Percentiles rank a stretch among this genome's conserved stretches.
Conservation (phyloP, 2,888 invertebrate genomes). For the Leptinotarsa peninsularis region DNA sequence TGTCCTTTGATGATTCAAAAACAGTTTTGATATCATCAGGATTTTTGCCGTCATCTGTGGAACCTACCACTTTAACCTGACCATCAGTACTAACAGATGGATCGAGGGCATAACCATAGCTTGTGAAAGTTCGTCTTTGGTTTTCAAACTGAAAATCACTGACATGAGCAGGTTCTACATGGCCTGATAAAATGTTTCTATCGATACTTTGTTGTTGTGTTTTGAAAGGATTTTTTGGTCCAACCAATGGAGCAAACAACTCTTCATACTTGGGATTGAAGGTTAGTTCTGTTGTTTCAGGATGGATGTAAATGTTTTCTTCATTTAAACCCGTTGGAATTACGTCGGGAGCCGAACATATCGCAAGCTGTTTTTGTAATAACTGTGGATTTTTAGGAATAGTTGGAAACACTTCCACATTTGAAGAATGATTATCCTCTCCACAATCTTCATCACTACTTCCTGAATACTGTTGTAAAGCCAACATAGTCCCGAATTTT, state of each 20-base stretch:
- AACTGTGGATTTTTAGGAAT: conserved; percentile 65
- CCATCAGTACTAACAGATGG: conserved; percentile 80
- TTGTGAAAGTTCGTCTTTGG: conserved; percentile 92
- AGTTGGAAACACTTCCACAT: conserved; percentile 14
- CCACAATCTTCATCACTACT: conserved; percentile 75
- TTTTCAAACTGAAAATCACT: conserved; percentile 98
- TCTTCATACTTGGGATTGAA: conserved; percentile 96
- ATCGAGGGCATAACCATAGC: conserved; percentile 95
- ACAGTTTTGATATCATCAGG: conserved; percentile 76
- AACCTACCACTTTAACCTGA: conserved; percentile 68
- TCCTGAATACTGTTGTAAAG: conserved; percentile 80
- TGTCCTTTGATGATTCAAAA: conserved; percentile 84
- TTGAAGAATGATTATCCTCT: conserved; percentile 45
- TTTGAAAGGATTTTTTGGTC: conserved; percentile 93
- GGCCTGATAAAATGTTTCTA: conserved; percentile 94
- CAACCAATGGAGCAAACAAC: conserved; percentile 90
- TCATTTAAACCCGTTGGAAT: conserved; percentile 82
- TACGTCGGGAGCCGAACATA: conserved; percentile 87
- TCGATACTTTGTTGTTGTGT: conserved; percentile 89
- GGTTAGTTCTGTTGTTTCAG: conserved; percentile 82
- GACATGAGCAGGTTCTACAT: conserved; percentile 93
- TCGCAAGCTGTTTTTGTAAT: conserved; percentile 73
- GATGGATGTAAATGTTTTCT: conserved; percentile 79
- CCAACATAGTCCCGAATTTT: conserved; percentile 70
- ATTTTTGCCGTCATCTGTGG: conserved; percentile 76